Percentiles rank a stretch among this genome's conserved stretches.
These are phyloP conservation scores for Agriopis leucophaearia DNA, from an alignment of 2,888 invertebrate genomes.

Conservation along the genomic window DNA sequence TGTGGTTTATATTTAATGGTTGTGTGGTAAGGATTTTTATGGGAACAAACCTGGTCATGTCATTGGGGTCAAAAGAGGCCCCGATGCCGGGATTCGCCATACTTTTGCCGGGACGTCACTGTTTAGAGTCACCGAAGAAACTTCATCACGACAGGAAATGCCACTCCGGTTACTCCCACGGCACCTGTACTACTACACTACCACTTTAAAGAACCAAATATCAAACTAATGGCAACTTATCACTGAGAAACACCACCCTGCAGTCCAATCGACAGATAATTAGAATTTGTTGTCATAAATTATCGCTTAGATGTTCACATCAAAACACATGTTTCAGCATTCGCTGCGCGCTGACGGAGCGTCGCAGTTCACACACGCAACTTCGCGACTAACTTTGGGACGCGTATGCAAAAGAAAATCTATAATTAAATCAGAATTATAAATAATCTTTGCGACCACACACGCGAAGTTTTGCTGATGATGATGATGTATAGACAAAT, in stretches of 20 bases:
- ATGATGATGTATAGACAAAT: constrained; percentile 75
- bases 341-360: constrained; percentile 63
- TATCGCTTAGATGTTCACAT: constrained; percentile 78
- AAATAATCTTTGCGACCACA: constrained; percentile 79
- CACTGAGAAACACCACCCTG: constrained; percentile 48
- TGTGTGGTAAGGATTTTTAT: neutral
- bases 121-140: constrained; percentile 62
- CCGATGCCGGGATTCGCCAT: constrained; percentile 87
- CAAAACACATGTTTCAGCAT: constrained; percentile 83
- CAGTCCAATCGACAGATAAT: constrained; percentile 56
- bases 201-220: constrained; percentile 37
- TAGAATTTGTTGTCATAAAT: constrained; percentile 79
- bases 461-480: constrained; percentile 79
- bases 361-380: constrained; percentile 64
- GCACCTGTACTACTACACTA: constrained; percentile 50
- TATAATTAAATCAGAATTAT: constrained; percentile 77
- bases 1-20: neutral
- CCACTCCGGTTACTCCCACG: constrained; percentile 65
- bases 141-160: constrained; percentile 74
- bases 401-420: constrained; percentile 68
- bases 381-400: constrained; percentile 68
- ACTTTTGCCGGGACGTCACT: constrained; percentile 59
- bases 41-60: constrained; percentile 86
- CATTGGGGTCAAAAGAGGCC: constrained; percentile 90
- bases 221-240: constrained; percentile 34